Percentiles rank a stretch among this genome's conserved stretches.
Evolutionary conservation across 2,113 vertebrate species (phyloP).

Genomic region (Oostethus manadensis): DNA sequence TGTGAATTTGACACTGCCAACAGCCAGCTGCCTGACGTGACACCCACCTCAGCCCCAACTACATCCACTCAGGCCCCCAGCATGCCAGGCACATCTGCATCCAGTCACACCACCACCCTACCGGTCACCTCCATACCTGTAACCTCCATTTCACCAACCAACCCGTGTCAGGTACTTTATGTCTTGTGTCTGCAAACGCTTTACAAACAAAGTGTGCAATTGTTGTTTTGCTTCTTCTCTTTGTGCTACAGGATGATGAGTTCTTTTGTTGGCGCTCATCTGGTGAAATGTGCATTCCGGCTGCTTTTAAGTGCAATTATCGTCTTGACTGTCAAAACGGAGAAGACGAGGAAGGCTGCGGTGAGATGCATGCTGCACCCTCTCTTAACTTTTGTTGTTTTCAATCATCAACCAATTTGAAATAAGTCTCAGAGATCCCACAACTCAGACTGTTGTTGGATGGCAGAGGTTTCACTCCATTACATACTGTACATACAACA

Average conservation of each 20-base stretch:
- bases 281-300: conserved; percentile 43
- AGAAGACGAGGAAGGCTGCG: conserved; percentile 56
- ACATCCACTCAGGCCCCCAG: neutral
- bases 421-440: too few relatives aligned
- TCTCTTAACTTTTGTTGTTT: neutral
- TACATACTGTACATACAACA: too few relatives aligned
- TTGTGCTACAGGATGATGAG: conserved; percentile 50
- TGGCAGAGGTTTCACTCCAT: too few relatives aligned
- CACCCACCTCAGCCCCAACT: conserved; percentile 28
- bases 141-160: conserved; percentile 6
- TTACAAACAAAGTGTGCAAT: neutral
- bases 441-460: too few relatives aligned
- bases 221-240: neutral
- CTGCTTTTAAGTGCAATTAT: conserved; percentile 51
- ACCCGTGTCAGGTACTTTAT: conserved; percentile 56
- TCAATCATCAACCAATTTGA: neutral
- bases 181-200: neutral
- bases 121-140: neutral
- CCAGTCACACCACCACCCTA: too few relatives aligned
- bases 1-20: conserved; percentile 65
- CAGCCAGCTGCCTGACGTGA: conserved; percentile 48
- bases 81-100: neutral
- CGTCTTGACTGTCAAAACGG: conserved; percentile 52
- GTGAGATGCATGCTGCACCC: conserved; percentile 31
- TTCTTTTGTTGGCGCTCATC: conserved; percentile 64